Base-by-base conservation (phyloP, 2,888 invertebrate genomes). In the Drosophila subquinaria region DNA sequence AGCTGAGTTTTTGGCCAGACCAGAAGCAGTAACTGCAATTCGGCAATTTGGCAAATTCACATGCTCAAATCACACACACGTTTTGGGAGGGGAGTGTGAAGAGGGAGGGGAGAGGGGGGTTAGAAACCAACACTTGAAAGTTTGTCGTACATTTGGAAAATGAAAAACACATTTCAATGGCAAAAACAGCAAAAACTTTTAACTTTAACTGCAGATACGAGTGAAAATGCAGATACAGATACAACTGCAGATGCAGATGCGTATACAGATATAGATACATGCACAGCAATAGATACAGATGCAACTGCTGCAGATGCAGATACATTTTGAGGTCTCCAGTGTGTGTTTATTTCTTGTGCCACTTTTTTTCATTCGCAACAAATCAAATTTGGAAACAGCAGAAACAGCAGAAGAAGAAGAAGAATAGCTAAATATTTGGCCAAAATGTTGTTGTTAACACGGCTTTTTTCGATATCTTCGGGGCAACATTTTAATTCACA, bases 141-240 rank as follows among this genome's bases (percentile, higher is more conserved):
- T 75, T 68, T 79, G 48, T 61, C 55, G 70, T 50, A 35, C 69
- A 62, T 68, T 61, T 73, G 61, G 38, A 5, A 75, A 57, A 73
- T 74, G 74, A 73, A 78, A 57, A 75, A 52, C 36, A 56, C 73
- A 66, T 66, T 77, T 78, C 57, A 59, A 56, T 45, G 42, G 30
- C 33, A 38, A 35, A 23, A 20, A 40, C 30, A 35, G 45, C 11
- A 40, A 23, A 33, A 56, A 35, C 35, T 38, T 42, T 8, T 20
- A 59, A 59, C 52, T 38, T 35, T 51, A 72, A 36, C 30, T 51
- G 35, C 38, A 35, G 43, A 42, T 62, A n/a, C 45, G 38, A 52
- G 20, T 64, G n/a, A 9, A 48, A 48, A 27, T 57, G 43, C 76
- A 69, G 47, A 56, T 53, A 5, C 43, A 53, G 55, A 30, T 55